Conservation (phyloP, 30 jellyfish, hydroid and myxozoan genomes). For the Sanderia malayensis region DNA sequence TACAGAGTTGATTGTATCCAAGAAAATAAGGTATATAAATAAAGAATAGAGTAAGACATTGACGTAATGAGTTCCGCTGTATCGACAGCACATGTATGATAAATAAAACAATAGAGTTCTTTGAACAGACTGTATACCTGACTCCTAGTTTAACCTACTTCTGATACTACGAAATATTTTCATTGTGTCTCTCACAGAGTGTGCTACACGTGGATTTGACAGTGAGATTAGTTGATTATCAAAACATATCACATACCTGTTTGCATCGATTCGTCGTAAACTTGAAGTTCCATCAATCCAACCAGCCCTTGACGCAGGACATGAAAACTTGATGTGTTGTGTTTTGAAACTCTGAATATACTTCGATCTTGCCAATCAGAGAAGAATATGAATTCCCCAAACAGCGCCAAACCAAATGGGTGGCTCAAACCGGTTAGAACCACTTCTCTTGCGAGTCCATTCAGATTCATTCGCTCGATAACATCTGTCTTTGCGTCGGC, state of each 20-base stretch:
- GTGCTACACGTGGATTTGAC: no score
- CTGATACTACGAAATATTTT: no score
- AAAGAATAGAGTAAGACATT: no score
- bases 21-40: no score
- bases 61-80: no score
- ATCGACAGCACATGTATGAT: no score
- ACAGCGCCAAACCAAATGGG: conserved; percentile 87
- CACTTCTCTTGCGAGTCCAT: conserved; percentile 67
- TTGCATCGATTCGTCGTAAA: conserved; percentile 68
- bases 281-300: conserved; percentile 93
- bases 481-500: conserved; percentile 88
- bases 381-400: conserved; percentile 63
- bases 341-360: conserved; percentile 55
- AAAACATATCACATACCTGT: conserved; percentile 74
- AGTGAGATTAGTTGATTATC: no score
- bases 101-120: no score
- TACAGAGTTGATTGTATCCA: no score
- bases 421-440: conserved; percentile 62
- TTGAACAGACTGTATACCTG: no score
- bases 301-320: conserved; percentile 62
- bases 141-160: no score
- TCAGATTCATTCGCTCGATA: conserved; percentile 74
- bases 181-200: no score
- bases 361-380: conserved; percentile 86
- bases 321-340: conserved; percentile 27